Conservation (phyloP, 2,888 invertebrate species). For the Cylloceria caligata region DNA sequence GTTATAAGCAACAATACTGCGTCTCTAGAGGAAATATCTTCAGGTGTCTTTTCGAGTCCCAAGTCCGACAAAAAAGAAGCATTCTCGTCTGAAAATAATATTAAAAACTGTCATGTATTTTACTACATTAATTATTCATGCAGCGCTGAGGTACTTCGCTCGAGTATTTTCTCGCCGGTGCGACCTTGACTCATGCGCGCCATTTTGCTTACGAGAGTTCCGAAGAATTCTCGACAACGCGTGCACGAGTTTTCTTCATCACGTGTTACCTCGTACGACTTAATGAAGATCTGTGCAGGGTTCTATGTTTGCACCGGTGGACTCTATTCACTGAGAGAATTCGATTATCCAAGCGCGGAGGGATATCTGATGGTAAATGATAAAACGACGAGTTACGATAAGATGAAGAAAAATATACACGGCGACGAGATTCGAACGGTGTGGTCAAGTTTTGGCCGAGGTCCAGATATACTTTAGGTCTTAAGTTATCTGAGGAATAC, state of each 20-base stretch:
- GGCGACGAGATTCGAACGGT: background rate
- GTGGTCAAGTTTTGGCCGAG: slow-evolving; percentile 36
- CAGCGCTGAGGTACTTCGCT: slow-evolving; percentile 29
- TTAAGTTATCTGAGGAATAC: slow-evolving; percentile 15
- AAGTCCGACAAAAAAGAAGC: background rate
- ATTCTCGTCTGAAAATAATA: slow-evolving; percentile 2
- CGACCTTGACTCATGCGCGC: slow-evolving; percentile 52
- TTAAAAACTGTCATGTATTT: slow-evolving; percentile 22
- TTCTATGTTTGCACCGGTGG: background rate
- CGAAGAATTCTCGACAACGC: slow-evolving; percentile 23
- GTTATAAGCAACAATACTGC: background rate
- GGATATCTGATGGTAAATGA: slow-evolving; percentile 7
- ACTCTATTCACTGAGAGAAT: background rate
- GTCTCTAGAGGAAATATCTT: background rate
- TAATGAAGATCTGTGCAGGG: background rate
- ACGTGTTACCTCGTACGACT: slow-evolving; percentile 9
- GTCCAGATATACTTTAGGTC: slow-evolving; percentile 46
- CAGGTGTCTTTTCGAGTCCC: background rate
- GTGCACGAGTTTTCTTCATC: slow-evolving; percentile 4
- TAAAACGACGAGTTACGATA: slow-evolving; percentile 8
- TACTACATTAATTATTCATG: slow-evolving; percentile 48
- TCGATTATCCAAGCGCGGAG: background rate
- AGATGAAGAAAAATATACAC: background rate
- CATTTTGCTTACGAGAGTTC: slow-evolving; percentile 9
- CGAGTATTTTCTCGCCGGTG: slow-evolving; percentile 33